phyloP scores from a whole-genome alignment of 2,797 vertebrate species.

The Lacerta viridis region DNA sequence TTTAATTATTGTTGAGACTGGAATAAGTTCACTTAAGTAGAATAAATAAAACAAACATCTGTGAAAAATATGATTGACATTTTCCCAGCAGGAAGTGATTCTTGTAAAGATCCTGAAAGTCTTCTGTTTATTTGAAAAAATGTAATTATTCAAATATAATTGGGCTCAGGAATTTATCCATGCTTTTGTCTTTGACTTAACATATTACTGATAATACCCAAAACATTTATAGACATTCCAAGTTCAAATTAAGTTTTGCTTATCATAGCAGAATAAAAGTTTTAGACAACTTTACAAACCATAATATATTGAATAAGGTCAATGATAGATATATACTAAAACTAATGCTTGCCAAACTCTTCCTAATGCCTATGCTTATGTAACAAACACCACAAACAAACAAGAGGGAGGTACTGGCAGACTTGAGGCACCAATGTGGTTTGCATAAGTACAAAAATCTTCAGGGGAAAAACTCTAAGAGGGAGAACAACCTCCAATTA shows the following conservation, averaged over 20 bases:
- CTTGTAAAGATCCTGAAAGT: slow-evolving; percentile 26
- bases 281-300: slow-evolving; percentile 51
- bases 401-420: no score
- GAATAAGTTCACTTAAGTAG: background rate
- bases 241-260: slow-evolving; percentile 61
- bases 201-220: slow-evolving; percentile 48
- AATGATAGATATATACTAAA: slow-evolving; percentile 51
- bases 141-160: slow-evolving; percentile 23
- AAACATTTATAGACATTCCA: slow-evolving; percentile 31
- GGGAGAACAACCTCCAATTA: no score
- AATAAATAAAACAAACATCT: slow-evolving; percentile 22
- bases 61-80: background rate
- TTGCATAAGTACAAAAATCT: no score
- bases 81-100: slow-evolving; percentile 35
- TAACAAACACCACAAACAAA: no score
- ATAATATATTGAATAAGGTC: slow-evolving; percentile 48
- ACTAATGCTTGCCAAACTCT: no score
- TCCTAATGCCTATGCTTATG: no score
- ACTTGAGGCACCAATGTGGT: no score
- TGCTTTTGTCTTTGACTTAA: slow-evolving; percentile 30
- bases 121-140: slow-evolving; percentile 19
- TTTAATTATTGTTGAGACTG: slow-evolving; percentile 25
- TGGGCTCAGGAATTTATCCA: background rate
- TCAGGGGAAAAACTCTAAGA: no score
- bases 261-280: slow-evolving; percentile 33